Base-by-base conservation (phyloP, 2,888 invertebrate genomes). In the Pseudococcus jackbeardsleyi region DNA sequence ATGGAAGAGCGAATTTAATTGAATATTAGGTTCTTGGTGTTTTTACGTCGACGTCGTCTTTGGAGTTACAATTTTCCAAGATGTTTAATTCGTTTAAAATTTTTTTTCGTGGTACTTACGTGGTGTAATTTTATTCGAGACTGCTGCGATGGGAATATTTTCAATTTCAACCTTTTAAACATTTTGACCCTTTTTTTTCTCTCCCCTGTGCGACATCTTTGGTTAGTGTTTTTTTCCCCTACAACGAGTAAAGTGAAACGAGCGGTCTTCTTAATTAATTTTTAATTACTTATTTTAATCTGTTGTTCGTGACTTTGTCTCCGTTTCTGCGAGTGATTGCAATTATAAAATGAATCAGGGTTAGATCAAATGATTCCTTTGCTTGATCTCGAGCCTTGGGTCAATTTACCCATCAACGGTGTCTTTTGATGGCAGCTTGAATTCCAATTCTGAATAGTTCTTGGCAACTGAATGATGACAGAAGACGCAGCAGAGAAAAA, bases 31-130 rank as follows among this genome's bases (percentile, higher is more conserved):
- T 42, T 42, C 9, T 42, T 8, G 42, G 42, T 42, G 9, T 42
- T 9, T 9, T 6, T 42, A 42, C 8, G 42, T 42, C 42, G 42
- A 8, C 42, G 12, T 12, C 8, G 12, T 22, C 11, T 22, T 22
- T 9, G 8, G 22, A 11, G 22, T 22, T 22, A 22, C 19, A 64
- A 22, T 64, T 64, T 64, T 22, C 9, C 22, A 8, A 22, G 64
- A 64, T 64, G 64, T 64, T 64, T 64, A 64, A 64, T 64, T 64
- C 22, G 64, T 64, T 64, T 9, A 12, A 22, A 22, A 64, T 59
- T n/a, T 11, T 11, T 22, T 64, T 64, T 22, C 22, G 9, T 22
- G 22, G 1, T 22, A 15, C 3, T 19, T 64, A 11, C 8, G 22
- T 3, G 3, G 22, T 22, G 64, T 64, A 22, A 12, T 22, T 22